A percentile compares a stretch with the other conserved stretches of the same genome.
phyloP scores from a whole-genome alignment of 30 jellyfish, hydroid and myxozoan genomes.

The Morbakka virulenta region DNA sequence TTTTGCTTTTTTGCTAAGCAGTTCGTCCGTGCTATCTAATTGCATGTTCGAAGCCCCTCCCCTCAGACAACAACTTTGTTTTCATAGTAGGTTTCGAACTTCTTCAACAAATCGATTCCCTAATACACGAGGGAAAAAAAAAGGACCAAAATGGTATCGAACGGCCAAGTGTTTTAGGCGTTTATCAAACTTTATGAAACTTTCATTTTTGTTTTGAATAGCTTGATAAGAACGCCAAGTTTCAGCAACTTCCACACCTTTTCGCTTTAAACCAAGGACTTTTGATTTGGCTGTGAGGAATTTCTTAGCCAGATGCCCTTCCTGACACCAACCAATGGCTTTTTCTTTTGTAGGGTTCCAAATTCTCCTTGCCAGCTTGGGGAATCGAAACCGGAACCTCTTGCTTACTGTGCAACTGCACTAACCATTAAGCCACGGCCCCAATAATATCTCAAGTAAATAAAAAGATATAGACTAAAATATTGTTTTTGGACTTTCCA shows the following conservation, averaged over 20 bases:
- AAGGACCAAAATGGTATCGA: conserved; percentile 1
- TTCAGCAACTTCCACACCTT: not conserved
- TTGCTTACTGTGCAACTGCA: no score
- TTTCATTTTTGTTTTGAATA: conserved; percentile 32
- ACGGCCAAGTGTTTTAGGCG: conserved; percentile 31
- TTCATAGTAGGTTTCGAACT: conserved; percentile 31
- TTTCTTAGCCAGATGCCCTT: no score
- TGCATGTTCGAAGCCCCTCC: conserved; percentile 28
- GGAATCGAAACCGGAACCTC: no score
- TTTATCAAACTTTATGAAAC: conserved; percentile 10
- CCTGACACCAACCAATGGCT: no score
- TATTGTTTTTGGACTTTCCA: not conserved
- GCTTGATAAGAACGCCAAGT: conserved; percentile 23
- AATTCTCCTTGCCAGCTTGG: no score
- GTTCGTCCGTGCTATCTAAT: conserved; percentile 24
- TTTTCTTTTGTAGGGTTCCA: no score
- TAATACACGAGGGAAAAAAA: conserved; percentile 17
- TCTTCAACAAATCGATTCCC: conserved; percentile 4
- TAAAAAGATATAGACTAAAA: no score
- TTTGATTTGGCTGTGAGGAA: no score
- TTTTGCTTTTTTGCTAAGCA: conserved; percentile 17
- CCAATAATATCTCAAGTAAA: no score
- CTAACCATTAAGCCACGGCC: no score
- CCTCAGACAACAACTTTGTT: conserved; percentile 44
- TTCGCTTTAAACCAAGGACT: conserved; percentile 6